Evolutionary conservation across 2,888 invertebrate species (phyloP), one percentile per base, ranked within the genome.

Genomic region (Tachina fera): DNA sequence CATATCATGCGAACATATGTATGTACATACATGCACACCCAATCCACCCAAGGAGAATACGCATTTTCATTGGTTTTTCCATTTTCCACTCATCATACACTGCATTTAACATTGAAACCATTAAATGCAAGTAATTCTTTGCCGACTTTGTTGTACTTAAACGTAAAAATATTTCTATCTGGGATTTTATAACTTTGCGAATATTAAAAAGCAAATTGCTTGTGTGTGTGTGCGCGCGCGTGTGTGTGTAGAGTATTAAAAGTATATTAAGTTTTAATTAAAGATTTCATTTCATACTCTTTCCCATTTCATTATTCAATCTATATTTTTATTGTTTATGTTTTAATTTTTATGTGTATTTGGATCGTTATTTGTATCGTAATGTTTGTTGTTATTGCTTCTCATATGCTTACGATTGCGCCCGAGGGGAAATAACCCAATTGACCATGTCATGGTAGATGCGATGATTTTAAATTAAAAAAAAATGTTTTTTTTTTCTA

Each of bases 241-340:
- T 53, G 22, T 71, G 58, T 51, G 39, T 83, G 65, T 79, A 43
- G 56, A 49, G 81, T 83, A 86, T 83, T 86, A 83, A 86, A 83
- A 76, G 71, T 65, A 76, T 83, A 86, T 86, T 83, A 83, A 86
- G 79, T 83, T 86, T 86, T 83, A 86, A 86, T 86, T 86, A 86
- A 83, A 83, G 79, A 83, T 72, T 86, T 83, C 53, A 72, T 76
- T 63, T 19, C 43, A n/a, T 39, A 47, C 13, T 41, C 58, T 22
- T 78, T 31, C 16, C 49, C 56, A 41, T 75, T 67, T 49, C 63
- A 71, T 86, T 74, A 70, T 75, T 75, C 53, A 75, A 75, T 81
- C 22, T 61, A 70, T 53, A 60, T 68, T 75, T 61, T 60, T 63
- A 68, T 77, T 51, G 49, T 65, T 56, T 63, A 31, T 56, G 58